Base-by-base conservation (phyloP, 2,888 invertebrate species). In the Antitype chi region DNA sequence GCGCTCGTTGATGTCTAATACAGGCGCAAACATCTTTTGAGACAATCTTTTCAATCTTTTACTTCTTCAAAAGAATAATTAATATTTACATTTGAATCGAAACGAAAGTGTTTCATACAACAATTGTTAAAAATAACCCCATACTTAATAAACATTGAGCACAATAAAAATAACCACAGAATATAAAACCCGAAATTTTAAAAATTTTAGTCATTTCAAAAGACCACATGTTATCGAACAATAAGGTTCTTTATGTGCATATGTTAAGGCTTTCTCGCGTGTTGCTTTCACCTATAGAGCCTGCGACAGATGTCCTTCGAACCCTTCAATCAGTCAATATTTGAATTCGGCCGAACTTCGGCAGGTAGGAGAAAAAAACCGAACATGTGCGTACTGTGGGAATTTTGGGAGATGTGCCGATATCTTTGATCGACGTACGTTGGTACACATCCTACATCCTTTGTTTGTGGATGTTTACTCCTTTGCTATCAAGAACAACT, bases 301-400 rank as follows among this genome's bases (percentile, higher is more conserved):
- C 87, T 85, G 82, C 93, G 94, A 94, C 96, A 96, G 96, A 95
- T 96, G 96, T 93, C 92, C 89, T 89, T 82, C 88, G 90, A 94
- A 95, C 96, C 96, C 96, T 95, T 96, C 96, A 96, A 96, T 96
- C 95, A 95, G 94, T 95, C 95, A 95, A 95, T 96, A 96, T 96
- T 96, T 96, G 95, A 94, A 95, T 95, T 94, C 83, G 73, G 87
- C 85, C 84, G 64, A 64, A 77, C 57, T 82, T 7, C 85, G 85
- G 85, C 85, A 91, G 91, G 90, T 91, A 91, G 74, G 69, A 75
- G 69, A 87, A 89, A 92, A 78, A 92, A 93, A 89, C 86, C 49
- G 78, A 92, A 90, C 93, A 93, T 92, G 90, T 94, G 93, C 68
- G 70, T 62, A 57, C 82, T 89, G 91, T 91, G 91, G 91, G 90